phyloP scores from a whole-genome alignment of 1,140 invertebrate species.

The Psilanteris sp. region DNA sequence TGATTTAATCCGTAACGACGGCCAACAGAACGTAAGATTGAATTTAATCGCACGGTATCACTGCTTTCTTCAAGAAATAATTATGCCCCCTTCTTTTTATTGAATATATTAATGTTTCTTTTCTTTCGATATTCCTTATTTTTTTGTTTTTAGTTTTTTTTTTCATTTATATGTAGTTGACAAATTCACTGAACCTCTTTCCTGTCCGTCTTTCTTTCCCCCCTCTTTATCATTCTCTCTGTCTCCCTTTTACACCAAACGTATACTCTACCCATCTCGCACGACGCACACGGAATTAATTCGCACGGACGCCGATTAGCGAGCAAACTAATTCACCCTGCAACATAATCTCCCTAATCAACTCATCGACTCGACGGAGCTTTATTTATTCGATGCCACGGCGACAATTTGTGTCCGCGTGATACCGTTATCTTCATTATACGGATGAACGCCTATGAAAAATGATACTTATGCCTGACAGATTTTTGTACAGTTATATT shows the following conservation, averaged over 20 bases:
- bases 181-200: too few species aligned
- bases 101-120: too few species aligned
- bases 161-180: too few species aligned
- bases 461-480: constrained; percentile 37
- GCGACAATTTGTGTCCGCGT: constrained; percentile 22
- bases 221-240: too few species aligned
- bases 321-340: constrained; percentile 37
- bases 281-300: constrained; percentile 26
- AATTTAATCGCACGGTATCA: too few species aligned
- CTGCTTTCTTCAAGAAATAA: too few species aligned
- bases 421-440: constrained; percentile 52
- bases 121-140: too few species aligned
- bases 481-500: constrained; percentile 41
- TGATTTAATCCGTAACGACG: too few species aligned
- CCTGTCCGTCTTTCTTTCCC: too few species aligned
- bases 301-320: constrained; percentile 28
- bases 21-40: too few species aligned
- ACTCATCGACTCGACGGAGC: constrained; percentile 44
- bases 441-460: constrained; percentile 50
- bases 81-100: too few species aligned
- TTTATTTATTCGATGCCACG: constrained; percentile 46
- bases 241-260: background rate
- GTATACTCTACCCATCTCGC: constrained; percentile 1
- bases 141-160: too few species aligned
- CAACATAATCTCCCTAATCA: constrained; percentile 50